Conservation (phyloP, 2,888 invertebrate species). For the Theretra japonica region DNA sequence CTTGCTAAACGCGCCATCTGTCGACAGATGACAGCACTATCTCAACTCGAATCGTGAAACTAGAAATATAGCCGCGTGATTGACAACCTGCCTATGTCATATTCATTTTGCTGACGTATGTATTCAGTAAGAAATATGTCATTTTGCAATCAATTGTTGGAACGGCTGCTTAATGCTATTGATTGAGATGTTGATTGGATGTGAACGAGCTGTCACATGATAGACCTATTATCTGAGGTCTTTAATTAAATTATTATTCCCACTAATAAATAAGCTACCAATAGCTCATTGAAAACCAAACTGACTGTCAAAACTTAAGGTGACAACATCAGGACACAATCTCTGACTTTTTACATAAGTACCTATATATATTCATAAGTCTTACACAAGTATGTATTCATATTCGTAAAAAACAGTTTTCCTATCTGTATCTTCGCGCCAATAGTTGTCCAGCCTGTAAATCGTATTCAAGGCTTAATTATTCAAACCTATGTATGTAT, state of each 20-base stretch:
- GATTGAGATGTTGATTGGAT: background rate
- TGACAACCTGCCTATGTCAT: background rate
- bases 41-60: conserved; percentile 1
- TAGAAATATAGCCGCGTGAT: background rate
- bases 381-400: no score
- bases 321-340: no score
- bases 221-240: background rate
- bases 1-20: conserved; percentile 7
- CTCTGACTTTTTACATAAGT: no score
- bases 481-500: no score
- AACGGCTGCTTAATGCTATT: background rate
- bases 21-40: conserved; percentile 6
- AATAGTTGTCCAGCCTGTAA: no score
- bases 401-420: no score
- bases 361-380: no score
- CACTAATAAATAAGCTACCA: background rate
- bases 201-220: background rate
- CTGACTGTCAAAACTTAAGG: no score
- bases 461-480: no score
- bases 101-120: conserved; percentile 6
- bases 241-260: background rate
- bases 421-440: no score
- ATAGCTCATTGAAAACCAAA: no score
- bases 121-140: background rate
- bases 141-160: background rate